A percentile compares a stretch with the other conserved stretches of the same genome.
phyloP scores from a whole-genome alignment of 2,888 invertebrate species.

The Leptogaster cylindrica region DNA sequence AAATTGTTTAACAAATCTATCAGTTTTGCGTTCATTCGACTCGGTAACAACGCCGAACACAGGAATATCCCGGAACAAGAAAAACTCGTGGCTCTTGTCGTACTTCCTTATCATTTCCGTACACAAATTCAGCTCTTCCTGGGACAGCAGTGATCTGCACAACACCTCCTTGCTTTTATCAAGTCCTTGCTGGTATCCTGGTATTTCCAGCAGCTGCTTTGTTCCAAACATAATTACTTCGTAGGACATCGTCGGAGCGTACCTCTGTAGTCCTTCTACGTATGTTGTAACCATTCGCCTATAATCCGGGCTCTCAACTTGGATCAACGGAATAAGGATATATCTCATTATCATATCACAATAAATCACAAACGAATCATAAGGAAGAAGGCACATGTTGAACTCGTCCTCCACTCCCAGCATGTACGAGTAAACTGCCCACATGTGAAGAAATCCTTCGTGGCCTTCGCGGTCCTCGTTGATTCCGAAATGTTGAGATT shows the following conservation, averaged over 20 bases:
- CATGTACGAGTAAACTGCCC: constrained; percentile 77
- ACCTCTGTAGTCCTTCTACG: constrained; percentile 42
- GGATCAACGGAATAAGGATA: constrained; percentile 44
- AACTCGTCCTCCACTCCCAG: constrained; percentile 74
- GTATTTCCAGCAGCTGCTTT: constrained; percentile 43
- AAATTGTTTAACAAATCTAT: no score
- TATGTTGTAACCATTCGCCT: constrained; percentile 43
- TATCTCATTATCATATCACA: constrained; percentile 46
- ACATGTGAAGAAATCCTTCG: constrained; percentile 78
- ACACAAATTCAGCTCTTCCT: constrained; percentile 12
- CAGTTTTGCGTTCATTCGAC: no score
- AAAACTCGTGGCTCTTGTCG: not conserved
- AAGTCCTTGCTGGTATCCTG: constrained; percentile 48
- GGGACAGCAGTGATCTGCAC: constrained; percentile 43
- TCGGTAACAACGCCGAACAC: constrained; percentile 11
- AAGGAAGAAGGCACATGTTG: constrained; percentile 47
- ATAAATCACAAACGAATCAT: constrained; percentile 42
- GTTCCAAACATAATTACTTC: constrained; percentile 44
- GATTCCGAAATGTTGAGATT: not conserved
- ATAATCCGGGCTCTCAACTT: constrained; percentile 45
- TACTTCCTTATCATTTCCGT: not conserved
- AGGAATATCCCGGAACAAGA: constrained; percentile 26
- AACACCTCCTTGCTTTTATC: constrained; percentile 38
- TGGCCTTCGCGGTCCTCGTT: constrained; percentile 64
- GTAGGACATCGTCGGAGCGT: constrained; percentile 42